Conservation (phyloP, 2,113 vertebrate genomes). For the Ondatra zibethicus region DNA sequence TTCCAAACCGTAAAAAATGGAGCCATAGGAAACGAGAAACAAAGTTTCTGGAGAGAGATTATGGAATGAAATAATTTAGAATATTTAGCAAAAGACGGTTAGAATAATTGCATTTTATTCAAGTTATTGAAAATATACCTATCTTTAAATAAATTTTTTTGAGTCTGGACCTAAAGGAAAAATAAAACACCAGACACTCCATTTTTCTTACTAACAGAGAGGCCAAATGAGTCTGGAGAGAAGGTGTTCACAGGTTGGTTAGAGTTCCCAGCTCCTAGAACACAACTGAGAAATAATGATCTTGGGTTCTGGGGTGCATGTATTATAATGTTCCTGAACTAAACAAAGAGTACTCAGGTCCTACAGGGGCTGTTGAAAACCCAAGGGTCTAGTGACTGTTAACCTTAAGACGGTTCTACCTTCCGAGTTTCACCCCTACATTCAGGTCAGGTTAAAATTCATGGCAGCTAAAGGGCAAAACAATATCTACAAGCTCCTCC, state of each 20-base stretch:
- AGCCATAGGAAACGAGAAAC: not conserved
- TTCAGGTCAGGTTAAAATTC: not conserved
- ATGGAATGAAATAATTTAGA: not conserved
- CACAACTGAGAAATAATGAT: not conserved
- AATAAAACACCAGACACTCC: not conserved
- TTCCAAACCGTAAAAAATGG: not conserved
- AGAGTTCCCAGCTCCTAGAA: not conserved
- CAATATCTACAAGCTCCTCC: not conserved
- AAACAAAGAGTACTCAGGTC: not conserved
- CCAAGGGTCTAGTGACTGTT: not conserved
- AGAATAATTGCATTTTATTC: not conserved
- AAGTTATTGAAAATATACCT: not conserved
- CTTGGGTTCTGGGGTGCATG: not conserved
- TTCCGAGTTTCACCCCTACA: fast-evolving
- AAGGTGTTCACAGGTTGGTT: not conserved
- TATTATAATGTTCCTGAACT: not conserved
- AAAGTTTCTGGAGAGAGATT: conserved; percentile 23
- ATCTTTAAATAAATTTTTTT: not conserved
- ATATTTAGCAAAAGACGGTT: not conserved
- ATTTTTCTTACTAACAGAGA: not conserved
- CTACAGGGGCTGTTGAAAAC: not conserved
- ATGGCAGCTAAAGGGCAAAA: not conserved
- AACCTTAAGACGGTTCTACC: not conserved
- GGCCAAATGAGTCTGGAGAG: not conserved
- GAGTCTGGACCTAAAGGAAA: not conserved